Evolutionary conservation across 2,888 invertebrate species (phyloP), one percentile per base, ranked within the genome.

Genomic region (Mesoligia furuncula): DNA sequence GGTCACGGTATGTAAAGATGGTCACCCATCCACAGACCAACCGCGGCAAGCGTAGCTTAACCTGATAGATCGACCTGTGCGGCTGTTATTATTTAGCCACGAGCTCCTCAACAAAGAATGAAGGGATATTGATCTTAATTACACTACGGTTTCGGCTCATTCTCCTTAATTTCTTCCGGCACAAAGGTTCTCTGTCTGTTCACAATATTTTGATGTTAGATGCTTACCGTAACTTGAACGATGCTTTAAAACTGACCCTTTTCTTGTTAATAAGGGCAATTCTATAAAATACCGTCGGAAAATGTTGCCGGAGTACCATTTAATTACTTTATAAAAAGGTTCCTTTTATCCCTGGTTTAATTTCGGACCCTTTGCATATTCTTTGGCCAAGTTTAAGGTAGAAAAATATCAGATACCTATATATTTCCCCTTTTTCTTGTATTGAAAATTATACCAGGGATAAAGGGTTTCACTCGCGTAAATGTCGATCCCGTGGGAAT

Each of bases 221-320:
- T 72, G 51, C 89, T 91, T 31, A 68, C 24, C 31, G 5, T 31
- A 5, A 15, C 8, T 48, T 31, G 20, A 48, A 31, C 8, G 24
- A 72, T 57, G 62, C 42, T 71, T 79, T 24, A 48, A 72, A 73
- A 57, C 4, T n/a, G 20, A 73, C 70, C 76, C 76, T 67, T 76
- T 72, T 64, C 61, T 61, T 70, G 45, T 70, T 61, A 68, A 62
- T 71, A 73, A 45, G 54, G 68, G 45, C 31, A 67, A 80, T 39
- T 64, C 36, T 80, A 61, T 66, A 61, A 36, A 57, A n/a, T 61
- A 31, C 27, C 11, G 24, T 36, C 31, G 13, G 42, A 73, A 59
- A 69, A 81, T n/a, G 61, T 20, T 51, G n/a, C 48, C 15, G 20
- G 5, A 24, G n/a, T 68, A 9, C 6, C 57, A n/a, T 68, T 57